These are phyloP conservation scores for Gryon sp. DNA, from an alignment of 1,140 invertebrate genomes.

Conservation along the genomic window DNA sequence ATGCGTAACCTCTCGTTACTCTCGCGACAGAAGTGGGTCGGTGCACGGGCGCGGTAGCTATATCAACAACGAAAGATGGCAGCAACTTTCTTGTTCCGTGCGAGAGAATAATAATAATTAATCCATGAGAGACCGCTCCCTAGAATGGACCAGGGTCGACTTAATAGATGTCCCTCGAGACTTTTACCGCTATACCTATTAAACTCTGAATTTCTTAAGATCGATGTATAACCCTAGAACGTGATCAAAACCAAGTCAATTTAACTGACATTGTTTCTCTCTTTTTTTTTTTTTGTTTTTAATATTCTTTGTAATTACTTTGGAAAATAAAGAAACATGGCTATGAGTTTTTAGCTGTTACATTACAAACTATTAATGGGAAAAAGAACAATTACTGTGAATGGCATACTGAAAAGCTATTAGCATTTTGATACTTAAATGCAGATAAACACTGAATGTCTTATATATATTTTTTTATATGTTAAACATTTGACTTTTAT, in stretches of 20 bases:
- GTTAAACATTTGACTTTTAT: too few species aligned
- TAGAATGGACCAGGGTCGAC: constrained; percentile 60
- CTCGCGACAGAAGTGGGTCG: constrained; percentile 74
- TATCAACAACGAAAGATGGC: constrained; percentile 70
- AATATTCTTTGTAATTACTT: too few species aligned
- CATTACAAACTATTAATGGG: too few species aligned
- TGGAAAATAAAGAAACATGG: too few species aligned
- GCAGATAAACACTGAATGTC: too few species aligned
- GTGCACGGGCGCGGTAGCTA: constrained; percentile 75
- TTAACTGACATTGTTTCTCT: not conserved
- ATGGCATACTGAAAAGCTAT: too few species aligned
- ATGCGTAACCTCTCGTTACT: constrained; percentile 67
- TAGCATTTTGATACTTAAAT: too few species aligned
- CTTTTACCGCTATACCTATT: constrained; percentile 62
- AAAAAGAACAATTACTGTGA: too few species aligned
- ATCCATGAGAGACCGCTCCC: constrained; percentile 71
- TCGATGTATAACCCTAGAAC: constrained; percentile 28
- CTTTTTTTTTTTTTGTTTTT: not conserved
- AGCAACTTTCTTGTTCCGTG: constrained; percentile 74
- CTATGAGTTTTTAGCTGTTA: too few species aligned
- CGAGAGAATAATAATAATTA: constrained; percentile 76
- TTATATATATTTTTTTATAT: too few species aligned
- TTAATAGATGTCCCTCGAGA: constrained; percentile 63
- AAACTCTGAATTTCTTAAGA: constrained; percentile 45
- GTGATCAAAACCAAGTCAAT: constrained; percentile 27